Conservation (phyloP, 2,797 vertebrate species). For the Apogon hyalosoma region DNA sequence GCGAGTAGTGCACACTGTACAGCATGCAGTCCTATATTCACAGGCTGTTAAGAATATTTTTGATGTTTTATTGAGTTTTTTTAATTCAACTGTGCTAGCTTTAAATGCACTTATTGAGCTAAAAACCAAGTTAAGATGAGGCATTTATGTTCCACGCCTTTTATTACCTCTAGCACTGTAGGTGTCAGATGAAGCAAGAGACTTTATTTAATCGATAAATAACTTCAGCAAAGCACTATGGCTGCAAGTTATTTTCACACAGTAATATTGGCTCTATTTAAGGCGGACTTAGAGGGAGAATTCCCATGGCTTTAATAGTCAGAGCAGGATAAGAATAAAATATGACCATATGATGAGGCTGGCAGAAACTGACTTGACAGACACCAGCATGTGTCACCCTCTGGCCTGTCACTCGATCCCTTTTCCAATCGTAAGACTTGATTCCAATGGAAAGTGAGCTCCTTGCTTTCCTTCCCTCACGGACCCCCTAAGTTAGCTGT, state of each 20-base stretch:
- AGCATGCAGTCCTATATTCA: neutral
- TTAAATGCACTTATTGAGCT: neutral
- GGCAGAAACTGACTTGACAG: constrained; percentile 91
- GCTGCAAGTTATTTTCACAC: constrained; percentile 62
- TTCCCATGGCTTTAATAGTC: constrained; percentile 71
- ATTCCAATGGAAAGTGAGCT: constrained; percentile 85
- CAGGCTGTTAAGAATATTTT: neutral
- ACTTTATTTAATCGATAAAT: constrained; percentile 24
- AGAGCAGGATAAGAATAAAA: constrained; percentile 78
- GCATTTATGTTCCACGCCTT: neutral
- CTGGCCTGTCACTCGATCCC: constrained; percentile 89
- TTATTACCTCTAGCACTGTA: neutral
- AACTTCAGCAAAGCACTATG: constrained; percentile 34
- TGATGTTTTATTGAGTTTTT: neutral
- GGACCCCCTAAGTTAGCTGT: constrained; percentile 77
- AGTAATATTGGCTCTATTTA: constrained; percentile 59
- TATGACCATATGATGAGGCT: constrained; percentile 85
- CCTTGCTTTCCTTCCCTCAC: constrained; percentile 82
- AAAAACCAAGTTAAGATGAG: neutral
- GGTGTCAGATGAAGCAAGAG: neutral
- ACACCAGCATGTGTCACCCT: constrained; percentile 91
- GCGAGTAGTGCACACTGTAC: constrained; percentile 22
- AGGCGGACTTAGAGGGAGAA: constrained; percentile 64
- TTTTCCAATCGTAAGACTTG: constrained; percentile 81
- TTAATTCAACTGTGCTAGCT: constrained; percentile 1